Percentiles rank a stretch among this genome's conserved stretches.
Conservation (phyloP, 2,113 vertebrate species). For the Hassar affinis region DNA sequence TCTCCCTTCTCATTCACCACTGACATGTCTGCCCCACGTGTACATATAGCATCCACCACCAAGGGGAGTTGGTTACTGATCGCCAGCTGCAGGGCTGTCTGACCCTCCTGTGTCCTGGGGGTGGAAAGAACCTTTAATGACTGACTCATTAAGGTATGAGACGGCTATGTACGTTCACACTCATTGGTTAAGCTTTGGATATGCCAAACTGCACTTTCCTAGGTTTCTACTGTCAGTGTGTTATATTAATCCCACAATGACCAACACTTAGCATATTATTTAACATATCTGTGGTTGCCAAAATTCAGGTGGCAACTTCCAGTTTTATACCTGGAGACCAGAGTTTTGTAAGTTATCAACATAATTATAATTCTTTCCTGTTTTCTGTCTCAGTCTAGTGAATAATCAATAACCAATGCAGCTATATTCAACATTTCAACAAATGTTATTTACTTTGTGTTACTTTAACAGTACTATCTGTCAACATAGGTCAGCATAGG, state of each 20-base stretch:
- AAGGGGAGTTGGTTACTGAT: conserved; percentile 95
- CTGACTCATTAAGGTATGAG: background rate
- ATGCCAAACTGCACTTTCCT: background rate
- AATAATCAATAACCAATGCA: background rate
- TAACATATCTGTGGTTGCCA: background rate
- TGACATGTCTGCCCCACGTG: conserved; percentile 95
- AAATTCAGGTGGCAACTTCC: background rate
- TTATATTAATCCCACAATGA: background rate
- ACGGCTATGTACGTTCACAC: background rate
- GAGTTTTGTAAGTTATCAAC: background rate
- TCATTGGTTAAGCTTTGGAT: background rate
- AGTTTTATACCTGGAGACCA: background rate
- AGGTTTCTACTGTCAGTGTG: background rate
- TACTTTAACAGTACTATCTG: background rate
- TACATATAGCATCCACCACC: conserved; percentile 96
- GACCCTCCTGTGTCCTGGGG: conserved; percentile 88
- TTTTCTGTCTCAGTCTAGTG: background rate
- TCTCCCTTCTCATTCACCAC: conserved; percentile 91
- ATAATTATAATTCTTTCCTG: background rate
- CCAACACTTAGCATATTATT: no score
- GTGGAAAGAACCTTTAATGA: background rate
- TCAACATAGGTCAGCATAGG: no score
- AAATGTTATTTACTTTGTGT: background rate
- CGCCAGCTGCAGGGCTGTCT: conserved; percentile 91
- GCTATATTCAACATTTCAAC: background rate